Conservation (phyloP, 2,888 invertebrate species). For the Cosmia pyralina region DNA sequence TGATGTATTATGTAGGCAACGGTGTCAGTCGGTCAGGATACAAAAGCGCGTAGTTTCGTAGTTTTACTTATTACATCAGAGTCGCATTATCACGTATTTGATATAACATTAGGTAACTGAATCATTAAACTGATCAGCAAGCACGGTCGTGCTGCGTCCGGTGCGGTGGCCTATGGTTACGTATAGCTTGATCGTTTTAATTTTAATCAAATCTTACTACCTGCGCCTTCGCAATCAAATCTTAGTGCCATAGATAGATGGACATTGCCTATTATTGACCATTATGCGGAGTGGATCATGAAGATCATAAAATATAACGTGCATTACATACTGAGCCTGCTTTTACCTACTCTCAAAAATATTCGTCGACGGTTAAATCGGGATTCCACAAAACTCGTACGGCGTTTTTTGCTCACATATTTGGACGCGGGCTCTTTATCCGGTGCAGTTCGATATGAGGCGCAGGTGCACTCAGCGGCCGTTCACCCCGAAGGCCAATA, state of each 20-base stretch:
- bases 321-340: constrained; percentile 9
- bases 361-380: constrained; percentile 50
- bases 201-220: constrained; percentile 50
- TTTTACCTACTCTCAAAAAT: constrained; percentile 53
- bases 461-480: constrained; percentile 85
- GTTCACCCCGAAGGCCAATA: constrained; percentile 80
- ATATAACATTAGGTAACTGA: constrained; percentile 59
- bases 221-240: no score
- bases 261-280: constrained; percentile 7
- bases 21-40: constrained; percentile 62
- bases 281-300: background rate
- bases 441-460: constrained; percentile 71
- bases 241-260: constrained; percentile 3
- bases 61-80: constrained; percentile 56
- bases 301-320: constrained; percentile 20
- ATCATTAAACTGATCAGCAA: constrained; percentile 54
- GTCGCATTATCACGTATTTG: constrained; percentile 42
- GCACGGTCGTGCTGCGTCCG: constrained; percentile 62
- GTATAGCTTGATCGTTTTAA: constrained; percentile 32
- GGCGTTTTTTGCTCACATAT: constrained; percentile 81
- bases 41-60: constrained; percentile 53
- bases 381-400: constrained; percentile 74
- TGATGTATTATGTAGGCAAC: constrained; percentile 35
- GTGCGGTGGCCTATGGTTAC: constrained; percentile 59
- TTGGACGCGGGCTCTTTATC: constrained; percentile 77